A percentile compares a stretch with the other conserved stretches of the same genome.
Conservation (phyloP, 2,113 vertebrate species). For the Climacteris rufus region DNA sequence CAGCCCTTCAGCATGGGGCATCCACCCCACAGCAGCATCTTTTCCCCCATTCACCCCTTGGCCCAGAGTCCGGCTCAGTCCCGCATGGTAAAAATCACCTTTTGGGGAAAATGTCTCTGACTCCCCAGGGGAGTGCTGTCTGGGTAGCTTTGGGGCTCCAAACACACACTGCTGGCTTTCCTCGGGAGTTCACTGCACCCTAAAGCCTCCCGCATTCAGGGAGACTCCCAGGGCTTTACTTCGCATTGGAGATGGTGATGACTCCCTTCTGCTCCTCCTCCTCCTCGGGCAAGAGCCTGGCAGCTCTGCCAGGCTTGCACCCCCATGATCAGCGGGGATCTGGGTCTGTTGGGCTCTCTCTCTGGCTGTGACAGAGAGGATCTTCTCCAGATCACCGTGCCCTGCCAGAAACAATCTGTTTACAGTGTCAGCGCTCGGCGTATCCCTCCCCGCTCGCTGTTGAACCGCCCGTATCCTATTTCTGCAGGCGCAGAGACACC, state of each 20-base stretch:
- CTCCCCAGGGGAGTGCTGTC: neutral
- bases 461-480: neutral
- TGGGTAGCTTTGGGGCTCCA: neutral
- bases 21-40: neutral
- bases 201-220: neutral
- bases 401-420: constrained; percentile 46
- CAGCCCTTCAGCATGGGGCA: accelerated
- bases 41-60: neutral
- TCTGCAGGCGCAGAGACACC: neutral
- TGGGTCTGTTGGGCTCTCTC: neutral
- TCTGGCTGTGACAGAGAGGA: neutral
- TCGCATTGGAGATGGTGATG: neutral
- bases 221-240: neutral
- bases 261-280: neutral
- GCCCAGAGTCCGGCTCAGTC: neutral
- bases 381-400: neutral
- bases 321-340: accelerated
- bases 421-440: neutral
- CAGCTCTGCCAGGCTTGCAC: neutral
- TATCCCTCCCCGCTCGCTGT: neutral
- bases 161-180: neutral
- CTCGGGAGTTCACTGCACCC: neutral
- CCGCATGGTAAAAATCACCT: neutral
- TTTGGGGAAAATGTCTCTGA: neutral
- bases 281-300: neutral